Evolutionary conservation across 1,140 invertebrate species (phyloP), one percentile per base, ranked within the genome.

Genomic region (Geopemphigus sp.): DNA sequence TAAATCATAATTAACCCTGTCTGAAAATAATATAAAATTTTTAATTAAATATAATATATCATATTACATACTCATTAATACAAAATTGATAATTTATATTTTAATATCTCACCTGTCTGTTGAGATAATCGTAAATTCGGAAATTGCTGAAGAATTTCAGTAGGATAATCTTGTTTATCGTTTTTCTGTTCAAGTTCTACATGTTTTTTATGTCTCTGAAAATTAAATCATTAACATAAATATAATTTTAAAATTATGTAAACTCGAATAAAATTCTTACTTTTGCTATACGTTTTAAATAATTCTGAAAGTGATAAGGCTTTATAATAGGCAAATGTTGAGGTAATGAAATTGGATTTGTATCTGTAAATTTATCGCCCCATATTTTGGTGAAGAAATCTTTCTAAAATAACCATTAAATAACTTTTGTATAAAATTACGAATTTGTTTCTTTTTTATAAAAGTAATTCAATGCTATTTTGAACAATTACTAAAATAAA

Each of bases 351-450:
- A 98, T 90, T 22, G 91, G 88, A 32, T 88, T 86, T 83, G 91
- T 92, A 81, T 97, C 95, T 11, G 97, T 89, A 87, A 98, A 98
- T 80, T 90, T 89, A 84, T 98, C 96, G 57, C 98, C 97, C 98
- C 98, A 99, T 82, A 95, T 97, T 86, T 95, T 96, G 1, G 96
- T 98, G 84, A 99, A 96, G 83, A 99, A 96, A 85, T 97, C 95
- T 83, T 86, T 87, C 87, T 86, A 80, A 59, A 76, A 76, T 24
- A 22, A 80, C 56, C n/a, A 86, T 84, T 84, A 84, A 81, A 54
- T 22, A 29, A 70, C 10, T 81, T 56, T 53, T 15, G n/a, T 1
- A 4, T 56, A n/a, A 56, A n/a, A 56, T 56, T 39, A 8, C 32
- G 8, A 39, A n/a, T n/a, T n/a, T 54, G 15, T 19, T 19, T 54